Evolutionary conservation across 2,113 vertebrate species (phyloP), one percentile per base, ranked within the genome.

Genomic region (Chaenogobius annularis): DNA sequence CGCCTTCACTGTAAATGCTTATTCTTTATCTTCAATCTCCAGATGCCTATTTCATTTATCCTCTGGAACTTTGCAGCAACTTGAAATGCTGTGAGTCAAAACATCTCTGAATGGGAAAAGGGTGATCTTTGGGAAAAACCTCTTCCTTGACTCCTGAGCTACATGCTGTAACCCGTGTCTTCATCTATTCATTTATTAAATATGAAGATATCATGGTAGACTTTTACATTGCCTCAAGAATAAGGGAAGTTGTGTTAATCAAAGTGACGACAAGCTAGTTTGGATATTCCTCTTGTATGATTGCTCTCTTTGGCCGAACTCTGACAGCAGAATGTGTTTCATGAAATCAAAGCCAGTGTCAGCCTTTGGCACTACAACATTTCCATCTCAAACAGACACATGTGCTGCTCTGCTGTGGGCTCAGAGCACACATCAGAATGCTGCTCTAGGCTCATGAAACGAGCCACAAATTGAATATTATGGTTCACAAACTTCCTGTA

Each of bases 261-360:
- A 70, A 80, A 83, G 67, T 3, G 11, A 7, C 64, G 37, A 35
- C 50, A 74, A 50, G 7, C 64, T 76, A 8, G 0, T 70, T 68
- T 44, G 50, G 19, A 72, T 79, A 72, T 43, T 65, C 37, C 46
- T 37, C 73, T 44, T 22, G 3, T 63, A n/a, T 66, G 12, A 62
- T 74, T 58, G 59, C 17, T 7, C 48, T 81, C 7, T 1, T 69
- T 23, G 69, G 77, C 40, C 5, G 48, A 47, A 19, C 69, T 68
- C 37, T 87, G 81, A 81, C 78, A 74, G 85, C 70, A 65, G 47
- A 68, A 63, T 68, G 56, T 66, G 56, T 50, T 15, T 7, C 19
- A 23, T 5, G 10, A 67, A 70, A 79, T 86, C 82, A 89, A 88
- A 83, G 83, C 44, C 15, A 54, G 76, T 19, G 79, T 81, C 22